Base-by-base conservation (phyloP, 1,140 invertebrate genomes). In the Drosophila chauvacae region DNA sequence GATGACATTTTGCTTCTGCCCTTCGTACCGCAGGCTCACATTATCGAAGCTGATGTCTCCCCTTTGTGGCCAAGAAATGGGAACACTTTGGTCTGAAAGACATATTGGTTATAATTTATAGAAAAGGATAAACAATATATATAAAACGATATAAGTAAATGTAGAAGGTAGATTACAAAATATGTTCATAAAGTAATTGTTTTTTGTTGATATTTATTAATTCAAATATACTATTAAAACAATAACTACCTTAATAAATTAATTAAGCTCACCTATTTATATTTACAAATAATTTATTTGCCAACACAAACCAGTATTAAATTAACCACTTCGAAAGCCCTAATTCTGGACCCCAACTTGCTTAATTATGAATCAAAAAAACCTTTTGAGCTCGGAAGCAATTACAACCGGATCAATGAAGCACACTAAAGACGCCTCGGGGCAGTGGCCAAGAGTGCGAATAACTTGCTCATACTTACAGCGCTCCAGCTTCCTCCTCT, bases 11-110 rank as follows among this genome's bases (percentile, higher is more conserved):
- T 94, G 93, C 56, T 93, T 90, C 47, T 94, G 94, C 3, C 94
- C 92, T 76, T 95, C 94, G 91, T 97, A 96, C 33, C 94, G 93
- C 57, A 97, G 91, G 35, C 94, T 94, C 5, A 96, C 95, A 71
- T 95, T 94, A 72, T 96, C 94, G 81, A 97, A 97, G 69, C 94
- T 92, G 39, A 97, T 95, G 81, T 95, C 94, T 7, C 96, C 96
- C 59, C 94, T 94, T 60, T 93, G 91, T 41, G 96, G 96, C 96
- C 96, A 97, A 26, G 93, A 93, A 42, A 93, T 86, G 18, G 94
- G 93, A 57, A 95, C 93, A 14, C 87, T 82, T 60, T 85, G 92
- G 91, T 93, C 95, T 95, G 56, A 57, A 81, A 62, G 7, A 30
- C 0, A 37, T 20, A 44, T 7, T 11, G 33, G 33, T 37, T 11